phyloP scores from a whole-genome alignment of 2,113 vertebrate species.

The Zapornia atra region DNA sequence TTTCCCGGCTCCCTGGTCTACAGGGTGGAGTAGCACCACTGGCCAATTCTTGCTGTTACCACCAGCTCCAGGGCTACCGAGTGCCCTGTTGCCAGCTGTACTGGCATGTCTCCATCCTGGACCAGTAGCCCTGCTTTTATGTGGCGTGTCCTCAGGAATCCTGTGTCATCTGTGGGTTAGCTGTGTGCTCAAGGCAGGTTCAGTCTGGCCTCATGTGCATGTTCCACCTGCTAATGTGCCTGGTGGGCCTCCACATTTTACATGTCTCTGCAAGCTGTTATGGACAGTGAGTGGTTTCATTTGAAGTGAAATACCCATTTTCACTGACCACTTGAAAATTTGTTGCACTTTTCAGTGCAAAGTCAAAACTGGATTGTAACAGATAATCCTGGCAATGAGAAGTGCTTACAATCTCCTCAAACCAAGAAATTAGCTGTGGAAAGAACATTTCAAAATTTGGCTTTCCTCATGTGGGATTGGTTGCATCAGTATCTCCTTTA shows the following conservation, averaged over 20 bases:
- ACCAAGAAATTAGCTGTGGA: background rate
- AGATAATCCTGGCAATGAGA: background rate
- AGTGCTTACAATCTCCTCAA: background rate
- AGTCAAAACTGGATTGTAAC: background rate
- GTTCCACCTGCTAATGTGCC: background rate
- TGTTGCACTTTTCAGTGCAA: accelerated
- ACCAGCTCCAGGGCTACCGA: background rate
- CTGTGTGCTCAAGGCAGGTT: background rate
- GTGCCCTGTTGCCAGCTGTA: background rate
- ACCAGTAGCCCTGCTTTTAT: background rate
- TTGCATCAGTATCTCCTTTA: background rate
- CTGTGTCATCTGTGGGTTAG: accelerated
- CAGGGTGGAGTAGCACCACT: background rate
- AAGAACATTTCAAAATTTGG: background rate
- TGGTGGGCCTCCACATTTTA: background rate
- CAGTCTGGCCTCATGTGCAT: accelerated
- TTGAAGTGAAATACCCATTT: background rate
- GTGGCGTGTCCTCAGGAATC: background rate
- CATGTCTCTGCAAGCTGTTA: background rate
- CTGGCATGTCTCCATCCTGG: background rate
- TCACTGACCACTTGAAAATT: background rate
- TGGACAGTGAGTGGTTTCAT: background rate
- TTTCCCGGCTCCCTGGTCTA: background rate
- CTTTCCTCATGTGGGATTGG: background rate
- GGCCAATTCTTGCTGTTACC: background rate